Percentiles rank a stretch among this genome's conserved stretches.
These are phyloP conservation scores for Callorhinus ursinus DNA, from an alignment of 2,113 vertebrate species.

Conservation along the genomic window DNA sequence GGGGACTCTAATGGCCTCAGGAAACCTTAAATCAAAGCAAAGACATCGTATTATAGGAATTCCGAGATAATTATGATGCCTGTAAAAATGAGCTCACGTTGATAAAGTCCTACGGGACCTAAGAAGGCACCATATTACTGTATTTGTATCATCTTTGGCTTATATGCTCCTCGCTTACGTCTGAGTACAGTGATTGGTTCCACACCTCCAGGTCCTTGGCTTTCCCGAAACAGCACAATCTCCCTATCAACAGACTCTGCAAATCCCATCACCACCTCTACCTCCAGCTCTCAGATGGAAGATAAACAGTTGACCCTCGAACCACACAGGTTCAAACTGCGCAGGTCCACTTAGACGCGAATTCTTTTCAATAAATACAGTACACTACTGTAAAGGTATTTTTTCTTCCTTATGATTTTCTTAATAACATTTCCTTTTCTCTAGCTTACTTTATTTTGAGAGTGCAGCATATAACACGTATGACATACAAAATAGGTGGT, in stretches of 20 bases:
- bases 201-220: background rate
- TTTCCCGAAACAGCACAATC: background rate
- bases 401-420: background rate
- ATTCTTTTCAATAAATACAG: background rate
- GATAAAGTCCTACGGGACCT: background rate
- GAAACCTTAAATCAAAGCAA: constrained; percentile 53
- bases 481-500: background rate
- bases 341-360: background rate
- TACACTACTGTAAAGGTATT: background rate
- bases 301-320: background rate
- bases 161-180: background rate
- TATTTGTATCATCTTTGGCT: background rate
- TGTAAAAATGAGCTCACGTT: constrained; percentile 30
- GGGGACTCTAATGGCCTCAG: background rate
- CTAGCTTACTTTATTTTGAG: background rate
- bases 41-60: constrained; percentile 35
- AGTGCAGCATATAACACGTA: background rate
- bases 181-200: background rate
- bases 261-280: background rate
- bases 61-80: background rate
- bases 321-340: background rate
- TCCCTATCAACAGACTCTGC: background rate
- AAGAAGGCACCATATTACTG: background rate
- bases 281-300: background rate
- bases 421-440: background rate